Percentiles rank a stretch among this genome's conserved stretches.
Conservation (phyloP, 2,888 invertebrate species). For the Parasteatoda lunata region DNA sequence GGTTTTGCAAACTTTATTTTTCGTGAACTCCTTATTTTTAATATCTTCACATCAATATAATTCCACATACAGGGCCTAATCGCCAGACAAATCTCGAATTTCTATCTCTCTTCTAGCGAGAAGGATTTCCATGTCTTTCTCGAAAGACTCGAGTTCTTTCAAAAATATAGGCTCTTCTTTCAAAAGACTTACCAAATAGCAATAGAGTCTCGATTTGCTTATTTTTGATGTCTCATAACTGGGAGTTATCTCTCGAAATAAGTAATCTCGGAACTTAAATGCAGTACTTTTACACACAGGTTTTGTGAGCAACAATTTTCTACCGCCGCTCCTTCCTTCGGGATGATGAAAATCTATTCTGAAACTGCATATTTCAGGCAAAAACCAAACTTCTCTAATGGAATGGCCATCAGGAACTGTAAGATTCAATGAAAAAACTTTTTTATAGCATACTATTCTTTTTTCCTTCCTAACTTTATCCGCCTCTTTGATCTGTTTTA, state of each 20-base stretch:
- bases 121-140: constrained; percentile 27
- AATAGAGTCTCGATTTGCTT: constrained; percentile 28
- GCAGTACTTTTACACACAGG: constrained; percentile 26
- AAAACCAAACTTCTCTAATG: constrained; percentile 31
- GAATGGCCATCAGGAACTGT: constrained; percentile 9
- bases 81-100: background rate
- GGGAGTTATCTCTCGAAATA: constrained; percentile 36
- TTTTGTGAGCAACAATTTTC: constrained; percentile 42
- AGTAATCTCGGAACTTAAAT: constrained; percentile 28
- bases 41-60: too few relatives aligned
- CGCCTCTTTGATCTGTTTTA: background rate
- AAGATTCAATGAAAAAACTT: constrained; percentile 13
- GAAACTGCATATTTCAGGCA: constrained; percentile 28
- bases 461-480: background rate
- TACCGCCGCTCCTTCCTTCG: constrained; percentile 10
- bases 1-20: too few relatives aligned
- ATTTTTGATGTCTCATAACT: constrained; percentile 9
- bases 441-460: constrained; percentile 19
- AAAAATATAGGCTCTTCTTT: constrained; percentile 22
- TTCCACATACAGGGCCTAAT: too few relatives aligned
- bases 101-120: constrained; percentile 22
- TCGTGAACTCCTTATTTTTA: too few relatives aligned
- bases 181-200: constrained; percentile 10
- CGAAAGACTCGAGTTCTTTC: constrained; percentile 12
- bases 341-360: constrained; percentile 43